Evolutionary conservation across 1,140 invertebrate species (phyloP), one percentile per base, ranked within the genome.

Genomic region (Heliconius hewitsoni): DNA sequence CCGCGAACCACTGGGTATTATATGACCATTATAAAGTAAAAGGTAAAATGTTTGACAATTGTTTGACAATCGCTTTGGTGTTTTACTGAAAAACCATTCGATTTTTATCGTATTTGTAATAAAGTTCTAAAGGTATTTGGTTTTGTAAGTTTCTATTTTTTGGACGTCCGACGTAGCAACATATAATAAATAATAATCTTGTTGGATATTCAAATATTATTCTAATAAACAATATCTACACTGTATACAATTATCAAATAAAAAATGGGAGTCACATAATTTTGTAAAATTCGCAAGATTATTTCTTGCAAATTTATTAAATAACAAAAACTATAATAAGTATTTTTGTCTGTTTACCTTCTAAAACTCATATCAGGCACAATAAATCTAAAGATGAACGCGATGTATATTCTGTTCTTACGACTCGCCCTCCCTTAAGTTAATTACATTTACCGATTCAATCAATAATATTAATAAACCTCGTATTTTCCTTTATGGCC

Each of bases 1-100:
- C 78, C 73, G 78, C 74, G 46, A 74, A 79, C 71, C 57, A 66
- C 57, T 30, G n/a, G 55, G 55, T 57, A 66, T 66, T 66, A 66
- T 66, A 27, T 23, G 57, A 66, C 57, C 23, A 66, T 66, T 66
- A 23, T 66, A 66, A 57, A 66, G 57, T 66, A 66, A 30, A 66
- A 66, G 57, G 57, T 66, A 66, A 30, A 66, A 66, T 66, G 23
- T 57, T 76, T 76, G 30, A 76, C 57, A 55, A 74, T 39, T 34
- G 50, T 55, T 42, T 42, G 18, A 8, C 9, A 66, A 27, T 27
- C 23, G 23, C 57, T 66, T 66, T 27, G 23, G 57, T 66, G 55
- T 57, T 52, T 52, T n/a, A 1, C 8, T 23, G n/a, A 66, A 11
- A 66, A 66, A 66, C 3, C 30, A 27, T 66, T n/a, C 52, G 6